Base-by-base conservation (phyloP, 2,888 invertebrate species). In the Eristalis intricaria region DNA sequence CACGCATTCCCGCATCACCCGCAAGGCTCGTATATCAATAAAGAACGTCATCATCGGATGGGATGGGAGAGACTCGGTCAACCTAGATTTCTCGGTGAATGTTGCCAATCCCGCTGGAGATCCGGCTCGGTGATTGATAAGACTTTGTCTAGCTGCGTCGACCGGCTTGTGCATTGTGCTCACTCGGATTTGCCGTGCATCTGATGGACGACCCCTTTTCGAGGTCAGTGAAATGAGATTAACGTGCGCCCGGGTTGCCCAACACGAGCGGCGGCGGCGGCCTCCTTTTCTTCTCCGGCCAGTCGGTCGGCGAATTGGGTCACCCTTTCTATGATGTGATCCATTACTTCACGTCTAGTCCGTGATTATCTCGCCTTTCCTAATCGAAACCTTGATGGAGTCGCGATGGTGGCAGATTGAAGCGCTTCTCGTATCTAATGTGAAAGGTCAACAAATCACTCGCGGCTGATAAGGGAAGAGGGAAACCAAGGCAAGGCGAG, bases 151-250 rank as follows among this genome's bases (percentile, higher is more conserved):
- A 40, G 19, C 19, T 8, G 1, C 43, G n/a, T 5, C 19, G n/a
- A 2, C 43, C 7, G 19, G 50, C 15, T 15, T 43, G 19, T 50
- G 19, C n/a, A 50, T 50, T 50, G 50, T 50, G 2, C 19, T n/a
- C 8, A 13, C 38, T 38, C 38, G 35, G 65, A 64, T 66, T 70
- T 63, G 50, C 50, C 50, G 13, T 58, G 38, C 43, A 64, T 60
- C 58, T 58, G 58, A 35, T 50, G 64, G 50, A 61, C 60, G n/a
- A 66, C 38, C 50, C 40, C 58, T 66, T n/a, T 85, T 85, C 76
- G 85, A 85, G 85, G 85, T 82, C 85, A 82, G 82, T 77, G 82
- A 82, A 85, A 77, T 69, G 82, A 76, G 82, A 82, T 82, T 77
- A 82, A 77, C 50, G 40, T 73, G 19, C 50, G 50, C 50, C 19